A percentile compares a stretch with the other conserved stretches of the same genome.
Conservation (phyloP, 1,140 invertebrate genomes). For the Drosophila ogumai region DNA sequence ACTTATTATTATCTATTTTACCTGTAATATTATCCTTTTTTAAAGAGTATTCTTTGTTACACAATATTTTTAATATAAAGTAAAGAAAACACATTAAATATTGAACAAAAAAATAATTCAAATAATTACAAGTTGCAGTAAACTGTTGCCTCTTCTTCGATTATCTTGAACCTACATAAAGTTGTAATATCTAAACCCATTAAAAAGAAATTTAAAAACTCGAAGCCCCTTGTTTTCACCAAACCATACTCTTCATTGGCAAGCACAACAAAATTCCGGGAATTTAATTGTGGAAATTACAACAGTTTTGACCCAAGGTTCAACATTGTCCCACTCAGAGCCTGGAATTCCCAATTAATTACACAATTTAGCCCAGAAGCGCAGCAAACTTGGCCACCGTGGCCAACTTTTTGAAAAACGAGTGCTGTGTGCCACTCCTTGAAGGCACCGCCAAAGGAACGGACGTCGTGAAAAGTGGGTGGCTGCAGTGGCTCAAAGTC, state of each 20-base stretch:
- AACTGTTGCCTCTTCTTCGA: too few species aligned
- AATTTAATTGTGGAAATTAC: conserved; percentile 28
- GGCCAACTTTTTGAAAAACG: conserved; percentile 22
- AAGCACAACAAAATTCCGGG: conserved; percentile 3
- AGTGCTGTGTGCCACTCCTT: neutral
- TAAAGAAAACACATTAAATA: too few species aligned
- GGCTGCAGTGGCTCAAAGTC: conserved; percentile 30
- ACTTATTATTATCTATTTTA: too few species aligned
- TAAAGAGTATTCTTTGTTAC: too few species aligned
- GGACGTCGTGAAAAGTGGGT: neutral
- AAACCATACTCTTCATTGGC: neutral
- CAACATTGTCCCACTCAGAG: conserved; percentile 17
- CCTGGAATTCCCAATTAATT: conserved; percentile 70
- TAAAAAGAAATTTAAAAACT: neutral
- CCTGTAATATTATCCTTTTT: too few species aligned
- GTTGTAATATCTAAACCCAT: too few species aligned
- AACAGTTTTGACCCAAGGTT: conserved; percentile 26
- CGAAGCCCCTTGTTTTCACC: neutral
- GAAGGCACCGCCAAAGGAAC: neutral
- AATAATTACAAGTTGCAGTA: too few species aligned
- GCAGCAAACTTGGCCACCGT: conserved; percentile 41
- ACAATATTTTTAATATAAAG: too few species aligned
- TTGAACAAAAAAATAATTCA: too few species aligned
- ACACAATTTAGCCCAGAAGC: conserved; percentile 70
- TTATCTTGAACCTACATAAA: too few species aligned